Percentiles rank a stretch among this genome's conserved stretches.
Evolutionary conservation across 1,140 invertebrate species (phyloP).

Genomic region (Drosophila parabipectinata): DNA sequence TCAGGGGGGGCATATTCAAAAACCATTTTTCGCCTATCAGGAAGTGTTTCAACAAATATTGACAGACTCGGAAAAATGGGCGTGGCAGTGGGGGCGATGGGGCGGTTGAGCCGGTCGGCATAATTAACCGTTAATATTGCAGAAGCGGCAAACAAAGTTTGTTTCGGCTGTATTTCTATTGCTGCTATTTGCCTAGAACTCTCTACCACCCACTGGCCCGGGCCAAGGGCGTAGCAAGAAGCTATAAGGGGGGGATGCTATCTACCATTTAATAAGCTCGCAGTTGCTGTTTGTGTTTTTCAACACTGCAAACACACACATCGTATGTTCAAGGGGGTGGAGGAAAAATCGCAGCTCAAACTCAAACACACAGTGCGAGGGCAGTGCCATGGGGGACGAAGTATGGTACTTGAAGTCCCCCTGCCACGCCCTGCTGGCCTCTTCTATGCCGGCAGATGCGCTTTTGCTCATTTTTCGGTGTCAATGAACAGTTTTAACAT

Average conservation of each 20-base stretch:
- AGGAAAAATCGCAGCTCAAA: slow-evolving; percentile 42
- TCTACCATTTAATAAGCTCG: slow-evolving; percentile 78
- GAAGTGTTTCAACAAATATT: slow-evolving; percentile 82
- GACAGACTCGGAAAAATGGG: slow-evolving; percentile 52
- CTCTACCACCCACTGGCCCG: not conserved
- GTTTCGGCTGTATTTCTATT: slow-evolving; percentile 65
- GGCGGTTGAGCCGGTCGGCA: slow-evolving; percentile 14
- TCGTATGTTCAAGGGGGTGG: slow-evolving; percentile 38
- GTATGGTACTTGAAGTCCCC: not conserved
- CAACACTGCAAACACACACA: slow-evolving; percentile 73
- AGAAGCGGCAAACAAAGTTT: slow-evolving; percentile 69
- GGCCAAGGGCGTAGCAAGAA: slow-evolving; percentile 4
- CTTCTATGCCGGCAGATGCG: slow-evolving; percentile 29
- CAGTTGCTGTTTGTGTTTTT: slow-evolving; percentile 81
- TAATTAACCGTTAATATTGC: slow-evolving; percentile 81
- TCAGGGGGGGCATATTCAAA: slow-evolving; percentile 64
- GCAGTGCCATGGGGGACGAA: not conserved
- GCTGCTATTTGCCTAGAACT: slow-evolving; percentile 73
- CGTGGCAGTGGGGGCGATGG: no score
- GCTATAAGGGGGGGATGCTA: slow-evolving; percentile 4
- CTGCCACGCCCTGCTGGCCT: not conserved
- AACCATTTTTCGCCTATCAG: slow-evolving; percentile 77
- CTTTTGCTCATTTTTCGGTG: slow-evolving; percentile 80
- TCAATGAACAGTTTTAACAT: slow-evolving; percentile 83
- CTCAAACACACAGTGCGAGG: slow-evolving; percentile 43